Conservation (phyloP, 2,888 invertebrate species). For the Myathropa florea region DNA sequence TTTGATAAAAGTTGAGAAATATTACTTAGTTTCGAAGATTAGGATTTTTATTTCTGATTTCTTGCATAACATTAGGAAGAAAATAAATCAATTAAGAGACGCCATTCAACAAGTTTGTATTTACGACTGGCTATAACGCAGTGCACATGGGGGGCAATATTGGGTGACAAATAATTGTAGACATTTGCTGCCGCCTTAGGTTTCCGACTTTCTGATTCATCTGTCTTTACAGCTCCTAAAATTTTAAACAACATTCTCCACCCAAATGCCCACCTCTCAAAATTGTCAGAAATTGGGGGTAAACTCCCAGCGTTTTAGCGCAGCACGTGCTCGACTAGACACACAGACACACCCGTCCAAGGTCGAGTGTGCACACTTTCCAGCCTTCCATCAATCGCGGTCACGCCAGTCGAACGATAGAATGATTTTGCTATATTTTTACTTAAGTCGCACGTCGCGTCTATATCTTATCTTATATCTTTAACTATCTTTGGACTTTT, state of each 20-base stretch:
- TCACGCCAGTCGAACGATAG: background rate
- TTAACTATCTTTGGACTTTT: background rate
- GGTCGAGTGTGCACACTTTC: background rate
- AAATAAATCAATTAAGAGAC: no score
- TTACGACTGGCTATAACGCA: no score
- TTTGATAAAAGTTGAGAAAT: no score
- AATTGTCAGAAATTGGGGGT: background rate
- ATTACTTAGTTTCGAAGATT: no score
- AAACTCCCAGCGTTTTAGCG: background rate
- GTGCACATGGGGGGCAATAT: no score
- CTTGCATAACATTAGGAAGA: no score
- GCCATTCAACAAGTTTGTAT: no score
- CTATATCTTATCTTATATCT: background rate
- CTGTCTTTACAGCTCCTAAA: no score
- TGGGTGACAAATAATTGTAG: no score
- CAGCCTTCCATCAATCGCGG: background rate
- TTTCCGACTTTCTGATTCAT: no score
- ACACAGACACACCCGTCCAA: background rate
- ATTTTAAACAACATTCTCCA: background rate
- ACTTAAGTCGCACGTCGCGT: background rate
- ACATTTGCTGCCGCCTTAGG: no score
- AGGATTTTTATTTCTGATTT: no score
- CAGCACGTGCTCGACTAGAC: background rate
- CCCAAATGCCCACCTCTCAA: background rate
- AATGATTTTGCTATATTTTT: background rate